These are phyloP conservation scores for Pterostichus madidus DNA, from an alignment of 2,888 invertebrate species.

Conservation along the genomic window DNA sequence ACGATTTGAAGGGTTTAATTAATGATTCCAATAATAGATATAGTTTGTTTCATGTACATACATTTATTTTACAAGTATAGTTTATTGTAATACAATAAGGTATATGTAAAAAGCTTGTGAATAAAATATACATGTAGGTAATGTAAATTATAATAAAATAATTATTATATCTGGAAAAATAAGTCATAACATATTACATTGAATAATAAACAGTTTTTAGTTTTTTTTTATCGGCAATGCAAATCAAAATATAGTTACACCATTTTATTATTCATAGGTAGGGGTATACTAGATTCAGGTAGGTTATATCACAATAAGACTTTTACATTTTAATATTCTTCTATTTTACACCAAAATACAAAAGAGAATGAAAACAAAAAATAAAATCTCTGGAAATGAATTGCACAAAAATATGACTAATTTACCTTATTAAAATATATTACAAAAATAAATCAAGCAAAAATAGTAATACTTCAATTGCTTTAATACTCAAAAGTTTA, in stretches of 20 bases:
- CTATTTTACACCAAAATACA: slow-evolving; percentile 46
- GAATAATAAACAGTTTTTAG: slow-evolving; percentile 6
- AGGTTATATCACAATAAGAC: slow-evolving; percentile 61
- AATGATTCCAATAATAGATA: not conserved
- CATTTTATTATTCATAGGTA: slow-evolving; percentile 8
- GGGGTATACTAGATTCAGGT: slow-evolving; percentile 53
- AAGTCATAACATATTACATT: slow-evolving; percentile 17
- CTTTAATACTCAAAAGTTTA: too few species aligned
- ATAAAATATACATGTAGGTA: slow-evolving; percentile 24
- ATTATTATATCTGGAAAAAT: slow-evolving; percentile 33
- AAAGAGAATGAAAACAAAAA: slow-evolving; percentile 21
- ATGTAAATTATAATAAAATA: slow-evolving; percentile 34
- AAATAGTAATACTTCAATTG: slow-evolving; percentile 19
- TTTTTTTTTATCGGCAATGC: slow-evolving; percentile 34
- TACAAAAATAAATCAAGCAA: slow-evolving; percentile 24
- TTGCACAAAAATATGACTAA: slow-evolving; percentile 53
- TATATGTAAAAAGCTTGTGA: slow-evolving; percentile 56
- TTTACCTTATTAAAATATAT: slow-evolving; percentile 23
- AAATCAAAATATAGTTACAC: slow-evolving; percentile 23
- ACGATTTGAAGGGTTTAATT: slow-evolving; percentile 9
- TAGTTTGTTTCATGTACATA: slow-evolving; percentile 47
- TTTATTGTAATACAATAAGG: slow-evolving; percentile 55
- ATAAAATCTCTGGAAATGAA: slow-evolving; percentile 35
- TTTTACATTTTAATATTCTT: slow-evolving; percentile 41
- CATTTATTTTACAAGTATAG: slow-evolving; percentile 64